These are phyloP conservation scores for Hycleus phaleratus DNA, from an alignment of 1,140 invertebrate genomes.

Conservation along the genomic window DNA sequence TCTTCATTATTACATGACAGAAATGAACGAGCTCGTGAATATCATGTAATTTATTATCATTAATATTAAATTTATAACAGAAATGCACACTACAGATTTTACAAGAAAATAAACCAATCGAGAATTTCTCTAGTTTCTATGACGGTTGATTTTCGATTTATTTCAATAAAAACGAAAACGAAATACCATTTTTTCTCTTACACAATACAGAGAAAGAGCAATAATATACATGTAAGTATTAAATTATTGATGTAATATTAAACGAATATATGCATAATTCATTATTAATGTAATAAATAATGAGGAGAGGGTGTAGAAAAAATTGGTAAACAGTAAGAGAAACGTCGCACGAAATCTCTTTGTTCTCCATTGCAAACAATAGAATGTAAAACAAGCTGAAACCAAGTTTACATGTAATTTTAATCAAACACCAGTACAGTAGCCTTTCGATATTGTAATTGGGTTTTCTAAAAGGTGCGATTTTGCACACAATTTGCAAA, in stretches of 20 bases:
- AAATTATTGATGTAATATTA: too few species aligned
- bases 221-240: too few species aligned
- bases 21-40: conserved; percentile 1
- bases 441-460: conserved; percentile 39
- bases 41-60: not conserved
- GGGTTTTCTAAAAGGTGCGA: conserved; percentile 34
- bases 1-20: conserved; percentile 3
- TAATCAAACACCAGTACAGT: conserved; percentile 37
- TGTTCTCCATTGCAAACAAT: conserved; percentile 39
- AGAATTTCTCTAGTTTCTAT: too few species aligned
- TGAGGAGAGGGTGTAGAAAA: conserved; percentile 33
- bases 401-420: conserved; percentile 39
- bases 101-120: too few species aligned
- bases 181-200: too few species aligned
- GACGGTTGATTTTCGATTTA: too few species aligned
- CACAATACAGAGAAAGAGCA: too few species aligned
- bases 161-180: too few species aligned
- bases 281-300: conserved; percentile 31
- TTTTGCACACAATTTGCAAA: conserved; percentile 40
- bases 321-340: conserved; percentile 36
- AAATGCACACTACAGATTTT: too few species aligned
- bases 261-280: conserved; percentile 29
- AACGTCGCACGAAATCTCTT: conserved; percentile 38
- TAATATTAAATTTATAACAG: too few species aligned
- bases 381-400: conserved; percentile 41